Evolutionary conservation across 2,113 vertebrate species (phyloP).

Genomic region (Ceratotherium simum): DNA sequence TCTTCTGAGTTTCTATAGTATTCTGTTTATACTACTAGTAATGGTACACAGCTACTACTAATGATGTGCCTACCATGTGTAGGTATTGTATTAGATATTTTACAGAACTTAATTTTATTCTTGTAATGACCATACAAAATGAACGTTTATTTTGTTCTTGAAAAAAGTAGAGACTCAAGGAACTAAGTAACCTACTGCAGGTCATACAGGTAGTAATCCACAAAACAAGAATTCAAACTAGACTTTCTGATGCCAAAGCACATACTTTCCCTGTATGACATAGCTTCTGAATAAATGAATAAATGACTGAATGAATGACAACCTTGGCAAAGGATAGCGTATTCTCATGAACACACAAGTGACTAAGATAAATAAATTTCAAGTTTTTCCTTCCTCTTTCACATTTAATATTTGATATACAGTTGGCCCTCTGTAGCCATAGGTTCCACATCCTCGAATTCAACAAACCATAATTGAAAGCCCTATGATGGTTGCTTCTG

Average conservation of each 20-base stretch:
- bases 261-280: background rate
- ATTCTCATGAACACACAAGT: constrained; percentile 8
- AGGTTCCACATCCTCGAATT: too few species aligned
- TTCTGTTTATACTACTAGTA: background rate
- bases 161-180: background rate
- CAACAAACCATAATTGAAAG: too few species aligned
- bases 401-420: constrained; percentile 15
- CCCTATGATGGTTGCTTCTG: too few species aligned
- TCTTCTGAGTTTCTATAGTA: background rate
- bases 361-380: background rate
- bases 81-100: background rate
- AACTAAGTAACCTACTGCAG: background rate
- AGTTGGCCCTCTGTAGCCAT: too few species aligned
- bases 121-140: background rate
- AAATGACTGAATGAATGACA: background rate
- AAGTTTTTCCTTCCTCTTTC: constrained; percentile 21
- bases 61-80: background rate
- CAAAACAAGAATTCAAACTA: constrained; percentile 47
- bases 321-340: background rate
- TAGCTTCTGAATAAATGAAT: constrained; percentile 10
- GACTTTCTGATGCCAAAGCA: background rate
- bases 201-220: constrained; percentile 12
- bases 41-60: background rate
- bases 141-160: background rate
- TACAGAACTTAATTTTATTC: background rate